Conservation (phyloP, 2,888 invertebrate species). For the Mimachlamys varia region DNA sequence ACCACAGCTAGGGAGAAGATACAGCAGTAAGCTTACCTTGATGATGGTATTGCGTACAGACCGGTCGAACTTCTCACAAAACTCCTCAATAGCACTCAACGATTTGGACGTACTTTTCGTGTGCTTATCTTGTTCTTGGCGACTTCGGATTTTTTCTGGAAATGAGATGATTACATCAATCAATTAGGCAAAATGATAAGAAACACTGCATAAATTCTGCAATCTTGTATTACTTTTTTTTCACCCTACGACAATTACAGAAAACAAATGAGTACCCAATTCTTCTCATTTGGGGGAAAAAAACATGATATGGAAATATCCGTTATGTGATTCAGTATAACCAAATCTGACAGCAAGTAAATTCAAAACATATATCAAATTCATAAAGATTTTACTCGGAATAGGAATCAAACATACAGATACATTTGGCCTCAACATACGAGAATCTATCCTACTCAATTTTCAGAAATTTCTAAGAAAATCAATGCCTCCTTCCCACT, state of each 20-base stretch:
- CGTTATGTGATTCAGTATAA: too few species aligned
- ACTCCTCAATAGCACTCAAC: conserved; percentile 79
- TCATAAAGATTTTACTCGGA: not conserved
- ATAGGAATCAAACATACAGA: not conserved
- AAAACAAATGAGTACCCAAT: not conserved
- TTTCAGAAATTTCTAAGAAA: conserved; percentile 20
- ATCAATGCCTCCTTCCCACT: not conserved
- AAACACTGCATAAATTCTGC: not conserved
- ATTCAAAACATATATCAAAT: not conserved
- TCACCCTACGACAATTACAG: not conserved
- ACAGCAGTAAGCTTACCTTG: conserved; percentile 62
- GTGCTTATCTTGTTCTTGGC: conserved; percentile 76
- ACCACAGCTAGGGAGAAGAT: not conserved
- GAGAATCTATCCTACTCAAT: not conserved
- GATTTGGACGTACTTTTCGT: conserved; percentile 76
- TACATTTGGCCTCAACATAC: not conserved
- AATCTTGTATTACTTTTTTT: not conserved
- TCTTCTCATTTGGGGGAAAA: too few species aligned
- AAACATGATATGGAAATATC: too few species aligned
- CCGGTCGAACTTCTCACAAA: conserved; percentile 80
- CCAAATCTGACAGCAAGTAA: not conserved
- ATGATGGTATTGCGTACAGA: conserved; percentile 75
- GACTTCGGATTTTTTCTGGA: conserved; percentile 77
- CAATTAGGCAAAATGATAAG: conserved; percentile 25
- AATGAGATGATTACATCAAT: conserved; percentile 43